A percentile compares a stretch with the other conserved stretches of the same genome.
These are phyloP conservation scores for Troides oblongomaculatus DNA, from an alignment of 2,888 invertebrate genomes.

Conservation along the genomic window DNA sequence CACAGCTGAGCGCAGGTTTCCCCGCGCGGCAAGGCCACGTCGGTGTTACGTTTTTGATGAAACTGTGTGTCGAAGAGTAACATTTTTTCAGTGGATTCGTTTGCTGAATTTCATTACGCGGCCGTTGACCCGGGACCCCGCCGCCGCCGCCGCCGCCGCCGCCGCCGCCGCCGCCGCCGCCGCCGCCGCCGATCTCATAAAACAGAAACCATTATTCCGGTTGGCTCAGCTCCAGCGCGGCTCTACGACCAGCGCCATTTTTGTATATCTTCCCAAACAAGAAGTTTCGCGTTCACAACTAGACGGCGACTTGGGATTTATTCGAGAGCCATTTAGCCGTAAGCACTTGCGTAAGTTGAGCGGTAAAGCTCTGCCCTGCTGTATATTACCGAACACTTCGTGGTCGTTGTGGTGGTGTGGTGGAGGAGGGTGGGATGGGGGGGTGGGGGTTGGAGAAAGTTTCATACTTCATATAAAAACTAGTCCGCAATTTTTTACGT, in stretches of 20 bases:
- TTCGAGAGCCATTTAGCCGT: background rate
- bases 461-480: no score
- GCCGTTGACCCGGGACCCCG: constrained; percentile 17
- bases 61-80: constrained; percentile 6
- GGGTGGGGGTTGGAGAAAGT: no score
- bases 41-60: background rate
- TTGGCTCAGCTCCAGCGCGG: constrained; percentile 23
- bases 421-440: no score
- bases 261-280: constrained; percentile 16
- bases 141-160: no score
- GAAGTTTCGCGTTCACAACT: constrained; percentile 11
- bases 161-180: no score
- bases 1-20: no score
- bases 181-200: constrained; percentile 9
- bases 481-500: no score
- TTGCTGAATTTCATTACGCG: constrained; percentile 3
- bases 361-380: background rate
- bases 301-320: constrained; percentile 15
- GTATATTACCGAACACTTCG: background rate
- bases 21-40: no score
- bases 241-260: constrained; percentile 9
- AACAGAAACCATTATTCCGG: constrained; percentile 1
- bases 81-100: background rate
- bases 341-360: background rate
- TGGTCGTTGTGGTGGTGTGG: no score